Percentiles rank a stretch among this genome's conserved stretches.
Conservation (phyloP, 1,140 invertebrate species). For the Aphelenchoides avenae region DNA sequence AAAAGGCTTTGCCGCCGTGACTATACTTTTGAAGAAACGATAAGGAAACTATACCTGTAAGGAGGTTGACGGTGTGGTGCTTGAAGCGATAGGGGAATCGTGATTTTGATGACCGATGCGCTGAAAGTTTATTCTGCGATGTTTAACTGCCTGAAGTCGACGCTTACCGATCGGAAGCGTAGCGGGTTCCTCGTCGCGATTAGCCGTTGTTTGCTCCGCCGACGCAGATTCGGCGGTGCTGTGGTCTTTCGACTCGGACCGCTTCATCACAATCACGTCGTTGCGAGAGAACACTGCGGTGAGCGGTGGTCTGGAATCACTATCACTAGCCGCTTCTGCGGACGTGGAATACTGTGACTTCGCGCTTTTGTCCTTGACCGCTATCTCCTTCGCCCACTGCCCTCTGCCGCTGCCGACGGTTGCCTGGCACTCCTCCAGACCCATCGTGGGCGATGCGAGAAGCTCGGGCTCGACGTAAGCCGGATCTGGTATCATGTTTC, state of each 20-base stretch:
- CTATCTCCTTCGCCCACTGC: conserved; percentile 55
- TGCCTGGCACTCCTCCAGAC: conserved; percentile 32
- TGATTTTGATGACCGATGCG: too few species aligned
- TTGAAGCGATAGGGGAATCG: conserved; percentile 59
- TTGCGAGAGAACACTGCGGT: conserved; percentile 19
- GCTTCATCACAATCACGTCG: conserved; percentile 26
- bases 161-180: too few species aligned
- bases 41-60: conserved; percentile 43
- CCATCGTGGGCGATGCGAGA: too few species aligned
- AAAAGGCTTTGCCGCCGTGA: too few species aligned
- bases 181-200: too few species aligned
- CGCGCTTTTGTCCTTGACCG: conserved; percentile 42
- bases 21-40: too few species aligned
- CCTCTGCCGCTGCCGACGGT: conserved; percentile 53
- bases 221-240: too few species aligned
- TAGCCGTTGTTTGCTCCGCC: too few species aligned
- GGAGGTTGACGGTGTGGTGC: conserved; percentile 57
- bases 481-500: conserved; percentile 1
- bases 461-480: too few species aligned
- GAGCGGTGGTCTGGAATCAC: conserved; percentile 7
- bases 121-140: conserved; percentile 13
- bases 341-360: too few species aligned
- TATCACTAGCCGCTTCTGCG: conserved; percentile 12
- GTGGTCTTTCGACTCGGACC: conserved; percentile 25
- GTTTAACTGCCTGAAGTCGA: neutral